These are phyloP conservation scores for Coracopsis vasa DNA, from an alignment of 2,113 vertebrate species.

Conservation along the genomic window DNA sequence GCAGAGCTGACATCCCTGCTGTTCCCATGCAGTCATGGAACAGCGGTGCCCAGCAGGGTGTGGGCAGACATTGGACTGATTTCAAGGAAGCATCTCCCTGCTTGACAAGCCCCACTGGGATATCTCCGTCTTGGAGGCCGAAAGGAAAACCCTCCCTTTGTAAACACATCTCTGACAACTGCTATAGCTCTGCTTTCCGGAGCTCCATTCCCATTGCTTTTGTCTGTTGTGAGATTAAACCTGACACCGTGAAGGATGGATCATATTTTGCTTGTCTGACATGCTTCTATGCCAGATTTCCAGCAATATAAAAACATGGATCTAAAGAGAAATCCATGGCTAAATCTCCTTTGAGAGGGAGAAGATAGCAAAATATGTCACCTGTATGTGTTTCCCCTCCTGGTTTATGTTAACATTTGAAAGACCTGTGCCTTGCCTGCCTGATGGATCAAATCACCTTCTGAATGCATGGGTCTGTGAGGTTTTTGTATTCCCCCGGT, in stretches of 20 bases:
- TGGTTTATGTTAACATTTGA: not conserved
- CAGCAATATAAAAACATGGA: rapidly evolving
- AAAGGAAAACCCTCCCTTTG: not conserved
- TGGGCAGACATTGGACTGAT: not conserved
- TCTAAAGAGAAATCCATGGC: not conserved
- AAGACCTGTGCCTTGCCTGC: not conserved
- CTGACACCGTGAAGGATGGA: not conserved
- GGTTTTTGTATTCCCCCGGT: not conserved
- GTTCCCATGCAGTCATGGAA: not conserved
- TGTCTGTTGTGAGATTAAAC: not conserved
- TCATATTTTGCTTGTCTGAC: not conserved
- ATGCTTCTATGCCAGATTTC: not conserved
- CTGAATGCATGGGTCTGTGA: rapidly evolving
- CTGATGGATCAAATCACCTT: not conserved
- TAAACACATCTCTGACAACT: not conserved
- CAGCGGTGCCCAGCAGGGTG: not conserved
- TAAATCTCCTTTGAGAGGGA: not conserved
- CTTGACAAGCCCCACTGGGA: not conserved
- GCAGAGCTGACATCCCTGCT: not conserved
- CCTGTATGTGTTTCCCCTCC: rapidly evolving
- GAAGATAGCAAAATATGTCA: not conserved
- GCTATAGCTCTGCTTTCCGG: not conserved
- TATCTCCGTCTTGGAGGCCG: not conserved
- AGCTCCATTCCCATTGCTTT: not conserved
- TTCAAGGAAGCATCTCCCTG: not conserved